These are phyloP conservation scores for Creontiades dilutus DNA, from an alignment of 2,888 invertebrate species.

Conservation along the genomic window DNA sequence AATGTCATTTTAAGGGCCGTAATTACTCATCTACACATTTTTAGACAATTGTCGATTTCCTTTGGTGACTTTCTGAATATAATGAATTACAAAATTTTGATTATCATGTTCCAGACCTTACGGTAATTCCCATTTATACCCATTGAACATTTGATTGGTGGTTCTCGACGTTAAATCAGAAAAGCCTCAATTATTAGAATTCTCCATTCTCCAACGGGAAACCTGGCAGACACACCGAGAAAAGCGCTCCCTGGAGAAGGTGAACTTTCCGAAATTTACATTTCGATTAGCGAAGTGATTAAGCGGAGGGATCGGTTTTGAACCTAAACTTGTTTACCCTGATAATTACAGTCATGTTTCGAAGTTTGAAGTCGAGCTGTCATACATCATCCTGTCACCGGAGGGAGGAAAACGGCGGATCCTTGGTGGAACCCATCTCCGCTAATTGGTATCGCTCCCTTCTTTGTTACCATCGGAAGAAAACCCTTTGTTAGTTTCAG, in stretches of 20 bases:
- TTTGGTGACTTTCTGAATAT: too few relatives aligned
- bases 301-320: conserved; percentile 1
- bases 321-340: conserved; percentile 56
- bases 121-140: too few relatives aligned
- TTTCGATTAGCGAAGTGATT: conserved; percentile 46
- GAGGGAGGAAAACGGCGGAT: background rate
- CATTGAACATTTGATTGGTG: too few relatives aligned
- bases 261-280: conserved; percentile 2
- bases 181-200: too few relatives aligned
- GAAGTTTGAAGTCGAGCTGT: conserved; percentile 46
- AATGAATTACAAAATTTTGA: too few relatives aligned
- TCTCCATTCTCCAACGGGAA: too few relatives aligned
- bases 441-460: conserved; percentile 38
- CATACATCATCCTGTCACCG: conserved; percentile 61
- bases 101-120: too few relatives aligned
- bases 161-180: too few relatives aligned
- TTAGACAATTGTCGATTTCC: too few relatives aligned
- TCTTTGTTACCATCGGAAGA: conserved; percentile 19
- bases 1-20: too few relatives aligned
- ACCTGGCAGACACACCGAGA: background rate
- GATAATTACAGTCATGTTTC: conserved; percentile 57
- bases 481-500: background rate
- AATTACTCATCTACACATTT: too few relatives aligned
- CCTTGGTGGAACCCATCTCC: conserved; percentile 38
- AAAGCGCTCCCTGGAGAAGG: background rate